Evolutionary conservation across 2,797 vertebrate species (phyloP).

Genomic region (Astyanax mexicanus): DNA sequence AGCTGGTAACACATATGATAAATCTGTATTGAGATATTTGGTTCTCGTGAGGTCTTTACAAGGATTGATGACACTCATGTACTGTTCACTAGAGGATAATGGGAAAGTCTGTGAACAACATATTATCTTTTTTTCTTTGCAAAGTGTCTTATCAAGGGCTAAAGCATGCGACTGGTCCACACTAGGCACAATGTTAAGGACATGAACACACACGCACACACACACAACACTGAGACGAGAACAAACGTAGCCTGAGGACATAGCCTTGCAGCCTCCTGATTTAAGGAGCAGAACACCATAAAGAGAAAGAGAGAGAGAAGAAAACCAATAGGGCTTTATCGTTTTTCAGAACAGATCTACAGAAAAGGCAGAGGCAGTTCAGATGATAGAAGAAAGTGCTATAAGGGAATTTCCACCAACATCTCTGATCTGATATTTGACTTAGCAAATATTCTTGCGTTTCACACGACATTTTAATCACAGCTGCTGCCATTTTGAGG

Average conservation of each 20-base stretch:
- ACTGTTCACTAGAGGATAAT: constrained; percentile 71
- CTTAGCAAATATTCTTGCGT: neutral
- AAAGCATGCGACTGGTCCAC: constrained; percentile 75
- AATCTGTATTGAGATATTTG: constrained; percentile 85
- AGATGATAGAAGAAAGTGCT: constrained; percentile 63
- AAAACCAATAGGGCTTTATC: constrained; percentile 8
- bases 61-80: constrained; percentile 79
- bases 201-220: constrained; percentile 83
- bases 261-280: constrained; percentile 73
- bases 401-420: constrained; percentile 53
- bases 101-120: constrained; percentile 81
- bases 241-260: constrained; percentile 78
- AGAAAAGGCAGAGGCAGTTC: constrained; percentile 31
- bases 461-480: too few species aligned
- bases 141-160: constrained; percentile 81
- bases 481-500: too few species aligned
- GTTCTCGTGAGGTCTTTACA: constrained; percentile 83
- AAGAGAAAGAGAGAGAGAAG: constrained; percentile 20
- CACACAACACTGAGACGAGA: constrained; percentile 80
- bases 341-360: constrained; percentile 61
- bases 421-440: constrained; percentile 3
- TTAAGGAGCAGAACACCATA: constrained; percentile 64
- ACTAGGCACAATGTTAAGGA: constrained; percentile 84
- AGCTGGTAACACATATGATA: constrained; percentile 86
- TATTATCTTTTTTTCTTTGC: constrained; percentile 59